These are phyloP conservation scores for Perdix hodgsoniae DNA, from an alignment of 2,797 vertebrate species.

Conservation along the genomic window DNA sequence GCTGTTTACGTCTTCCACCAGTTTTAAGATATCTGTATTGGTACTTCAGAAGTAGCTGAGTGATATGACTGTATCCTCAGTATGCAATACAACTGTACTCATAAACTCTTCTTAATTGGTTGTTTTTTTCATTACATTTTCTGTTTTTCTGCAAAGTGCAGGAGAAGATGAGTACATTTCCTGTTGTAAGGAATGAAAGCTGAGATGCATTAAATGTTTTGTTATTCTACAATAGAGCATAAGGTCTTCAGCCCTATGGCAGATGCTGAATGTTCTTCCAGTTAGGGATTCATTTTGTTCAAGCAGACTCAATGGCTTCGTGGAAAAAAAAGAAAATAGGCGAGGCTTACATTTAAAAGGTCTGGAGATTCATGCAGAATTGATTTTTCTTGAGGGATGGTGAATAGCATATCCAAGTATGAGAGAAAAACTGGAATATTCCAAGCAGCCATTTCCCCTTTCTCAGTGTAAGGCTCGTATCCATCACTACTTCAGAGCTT, in stretches of 20 bases:
- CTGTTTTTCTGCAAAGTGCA: not conserved
- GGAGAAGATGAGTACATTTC: not conserved
- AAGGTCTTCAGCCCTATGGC: not conserved
- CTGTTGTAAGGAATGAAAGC: not conserved
- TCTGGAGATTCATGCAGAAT: not conserved
- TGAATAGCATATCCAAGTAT: not conserved
- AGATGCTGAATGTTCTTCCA: not conserved
- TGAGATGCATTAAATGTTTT: not conserved
- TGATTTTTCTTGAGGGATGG: not conserved
- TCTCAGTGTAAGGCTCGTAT: fast-evolving
- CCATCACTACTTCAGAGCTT: fast-evolving
- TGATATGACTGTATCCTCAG: not conserved
- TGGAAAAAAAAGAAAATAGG: not conserved
- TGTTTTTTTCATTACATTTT: not conserved
- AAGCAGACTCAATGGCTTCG: not conserved
- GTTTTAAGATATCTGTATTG: not conserved
- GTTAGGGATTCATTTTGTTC: not conserved
- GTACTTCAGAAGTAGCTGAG: not conserved
- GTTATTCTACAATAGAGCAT: not conserved
- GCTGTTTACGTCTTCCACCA: not conserved
- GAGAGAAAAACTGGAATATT: not conserved
- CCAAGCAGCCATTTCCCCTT: not conserved
- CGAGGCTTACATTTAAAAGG: not conserved
- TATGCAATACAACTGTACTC: not conserved
- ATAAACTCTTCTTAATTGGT: not conserved